These are phyloP conservation scores for Epinephelus cyanopodus DNA, from an alignment of 2,113 vertebrate genomes.

Conservation along the genomic window DNA sequence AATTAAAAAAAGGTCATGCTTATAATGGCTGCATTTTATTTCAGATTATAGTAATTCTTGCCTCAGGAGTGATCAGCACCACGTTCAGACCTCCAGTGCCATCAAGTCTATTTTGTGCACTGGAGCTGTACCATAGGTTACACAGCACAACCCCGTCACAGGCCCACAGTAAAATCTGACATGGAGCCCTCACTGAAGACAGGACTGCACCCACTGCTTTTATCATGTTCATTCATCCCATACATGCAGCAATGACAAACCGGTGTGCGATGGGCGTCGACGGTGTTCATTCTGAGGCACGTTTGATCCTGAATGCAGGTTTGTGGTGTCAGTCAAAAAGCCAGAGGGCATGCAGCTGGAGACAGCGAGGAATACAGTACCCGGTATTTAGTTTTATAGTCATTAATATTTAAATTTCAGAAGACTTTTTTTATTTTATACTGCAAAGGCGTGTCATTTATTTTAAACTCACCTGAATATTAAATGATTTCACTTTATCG, in stretches of 20 bases:
- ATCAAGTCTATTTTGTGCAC: slow-evolving; percentile 52
- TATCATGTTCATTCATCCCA: slow-evolving; percentile 51
- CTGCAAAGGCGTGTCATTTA: not conserved
- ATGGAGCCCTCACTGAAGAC: slow-evolving; percentile 57
- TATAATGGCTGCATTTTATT: not conserved
- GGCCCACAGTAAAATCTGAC: slow-evolving; percentile 68
- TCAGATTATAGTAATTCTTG: not conserved
- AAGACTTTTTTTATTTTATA: not conserved
- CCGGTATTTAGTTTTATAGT: not conserved
- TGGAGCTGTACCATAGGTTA: slow-evolving; percentile 60
- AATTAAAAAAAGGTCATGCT: not conserved
- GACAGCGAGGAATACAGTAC: not conserved
- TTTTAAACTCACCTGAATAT: not conserved
- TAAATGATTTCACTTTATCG: not conserved
- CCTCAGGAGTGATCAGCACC: not conserved
- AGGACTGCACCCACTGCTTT: slow-evolving; percentile 14
- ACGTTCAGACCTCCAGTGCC: slow-evolving; percentile 2
- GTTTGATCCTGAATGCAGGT: not conserved
- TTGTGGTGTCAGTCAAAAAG: not conserved
- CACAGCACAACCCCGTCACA: slow-evolving; percentile 44
- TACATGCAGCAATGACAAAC: not conserved
- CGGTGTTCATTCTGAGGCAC: not conserved
- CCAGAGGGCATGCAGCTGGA: not conserved
- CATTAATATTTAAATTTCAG: too few relatives aligned
- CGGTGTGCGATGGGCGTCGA: not conserved